Base-by-base conservation (phyloP, 2,888 invertebrate species). In the Ormyrus rosae region DNA sequence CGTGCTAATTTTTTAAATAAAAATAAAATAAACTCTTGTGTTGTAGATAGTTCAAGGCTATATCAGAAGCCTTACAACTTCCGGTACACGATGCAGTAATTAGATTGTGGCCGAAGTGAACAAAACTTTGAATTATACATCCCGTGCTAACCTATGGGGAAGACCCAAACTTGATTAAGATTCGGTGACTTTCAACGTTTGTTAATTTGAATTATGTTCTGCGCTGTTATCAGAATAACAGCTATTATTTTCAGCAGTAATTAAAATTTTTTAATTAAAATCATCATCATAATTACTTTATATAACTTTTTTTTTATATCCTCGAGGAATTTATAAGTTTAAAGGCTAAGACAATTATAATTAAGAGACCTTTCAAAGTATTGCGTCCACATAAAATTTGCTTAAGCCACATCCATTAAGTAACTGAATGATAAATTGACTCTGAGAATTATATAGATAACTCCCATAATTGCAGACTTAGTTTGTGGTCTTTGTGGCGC, bases 71-170 rank as follows among this genome's bases (percentile, higher is more conserved):
- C 64, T 3, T 65, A 70, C 76, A 79, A 79, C 58, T 81, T 78
- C 72, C 83, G 83, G 84, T 85, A 86, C 88, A 87, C 88, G 89
- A 88, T 89, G 85, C 84, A 86, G 86, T 89, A 89, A 90, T 90
- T 90, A 89, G 87, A 89, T 86, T 86, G 86, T 85, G 86, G 87
- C 84, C 84, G 83, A 83, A 83, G 85, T 85, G 60, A 6, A 13
- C 77, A 70, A 82, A 89, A 90, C 88, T 89, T 89, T 89, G 89
- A 90, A 89, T 89, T 88, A 89, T 88, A 88, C 85, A 85, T 58
- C 10, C 51, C 48, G 55, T 5, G 56, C 55, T 64, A 73, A 80
- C 50, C 79, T 80, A 77, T n/a, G 13, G 64, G 74, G 81, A 81
- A 72, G 76, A 68, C 68, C 72, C 60, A 60, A 34, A 56, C 73